Evolutionary conservation across 2,888 invertebrate genomes (phyloP), one percentile per base, ranked within the genome.

Genomic region (Scaptomyza caliginosa): DNA sequence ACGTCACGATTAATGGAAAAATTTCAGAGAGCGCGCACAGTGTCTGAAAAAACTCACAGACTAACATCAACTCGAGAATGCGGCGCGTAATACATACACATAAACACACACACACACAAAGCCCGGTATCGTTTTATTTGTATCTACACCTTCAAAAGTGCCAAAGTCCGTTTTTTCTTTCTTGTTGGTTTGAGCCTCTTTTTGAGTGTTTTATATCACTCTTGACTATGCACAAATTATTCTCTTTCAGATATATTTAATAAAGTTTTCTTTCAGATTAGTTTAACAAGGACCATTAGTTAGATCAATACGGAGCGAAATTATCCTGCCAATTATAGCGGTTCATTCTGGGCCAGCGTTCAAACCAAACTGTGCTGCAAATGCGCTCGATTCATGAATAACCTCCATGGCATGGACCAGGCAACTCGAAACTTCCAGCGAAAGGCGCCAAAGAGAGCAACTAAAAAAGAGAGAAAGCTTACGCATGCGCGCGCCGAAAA

Each of bases 401-500:
- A 73, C 65, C 52, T 57, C 54, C 63, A 62, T 40, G 69, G 7
- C 36, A 62, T 72, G 66, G 52, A 38, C 65, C 65, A 64, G 65
- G 43, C 76, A 64, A 59, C 71, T 64, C 58, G 71, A 72, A 72
- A 59, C 40, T 75, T 75, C 55, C 62, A 71, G 46, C 51, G 68
- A 52, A 50, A 64, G 55, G 36, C 54, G 56, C 24, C 32, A 16
- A 28, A 46, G 56, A 74, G 59, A 38, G 60, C 42, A 40, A 26
- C 19, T 21, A 54, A 56, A 39, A 58, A 56, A 77, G 58, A 60
- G 58, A 46, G 43, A 32, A 67, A 68, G 68, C 73, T 68, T 77
- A 71, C 67, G 77, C 82, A 80, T 85, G 81, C 87, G 87, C 85
- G 85, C 85, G 87, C 87, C 67, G n/a, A 84, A 84, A 81, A 46